Evolutionary conservation across 2,113 vertebrate species (phyloP), one percentile per base, ranked within the genome.

Genomic region (Elgaria multicarinata): DNA sequence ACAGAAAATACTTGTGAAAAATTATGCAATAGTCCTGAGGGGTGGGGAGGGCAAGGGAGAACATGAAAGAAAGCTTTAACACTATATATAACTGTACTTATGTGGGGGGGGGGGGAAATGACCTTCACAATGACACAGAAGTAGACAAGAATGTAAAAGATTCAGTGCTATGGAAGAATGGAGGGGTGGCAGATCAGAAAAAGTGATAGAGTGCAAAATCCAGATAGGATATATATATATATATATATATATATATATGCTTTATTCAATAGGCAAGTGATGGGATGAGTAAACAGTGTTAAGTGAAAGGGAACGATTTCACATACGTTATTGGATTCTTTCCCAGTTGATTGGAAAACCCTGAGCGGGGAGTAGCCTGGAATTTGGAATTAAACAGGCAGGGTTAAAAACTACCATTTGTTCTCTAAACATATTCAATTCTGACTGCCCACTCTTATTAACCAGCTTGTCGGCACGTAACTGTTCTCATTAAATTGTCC

Each of bases 381-480:
- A 92, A 92, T 90, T 81, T 87, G n/a, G 90, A 95, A 92, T 42
- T 85, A 69, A 92, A 92, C 33, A 82, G 85, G 76, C 1, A 90
- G 76, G 91, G 93, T 90, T 86, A 89, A 93, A 94, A 93, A 55
- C 22, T 84, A 86, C 20, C 39, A 91, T 91, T 93, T 89, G 4
- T 28, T 87, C 69, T 91, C 80, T 50, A 87, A 92, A 24, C 31
- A 74, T 86, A 92, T 85, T 89, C 50, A 86, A 74, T 93, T 95
- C 89, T 93, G 86, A 89, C 90, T 91, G 93, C 74, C 92, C 93
- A 39, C 6, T 95, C 77, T 90, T 93, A 95, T 95, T 95, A 95
- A 92, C 76, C 86, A 92, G 46, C 84, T 90, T 95, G 92, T 92
- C 93, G 92, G 18, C 42, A 90, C 53, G 86, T 90, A 83, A 94